Evolutionary conservation across 2,888 invertebrate species (phyloP), one percentile per base, ranked within the genome.

Genomic region (Tetragnatha montana): DNA sequence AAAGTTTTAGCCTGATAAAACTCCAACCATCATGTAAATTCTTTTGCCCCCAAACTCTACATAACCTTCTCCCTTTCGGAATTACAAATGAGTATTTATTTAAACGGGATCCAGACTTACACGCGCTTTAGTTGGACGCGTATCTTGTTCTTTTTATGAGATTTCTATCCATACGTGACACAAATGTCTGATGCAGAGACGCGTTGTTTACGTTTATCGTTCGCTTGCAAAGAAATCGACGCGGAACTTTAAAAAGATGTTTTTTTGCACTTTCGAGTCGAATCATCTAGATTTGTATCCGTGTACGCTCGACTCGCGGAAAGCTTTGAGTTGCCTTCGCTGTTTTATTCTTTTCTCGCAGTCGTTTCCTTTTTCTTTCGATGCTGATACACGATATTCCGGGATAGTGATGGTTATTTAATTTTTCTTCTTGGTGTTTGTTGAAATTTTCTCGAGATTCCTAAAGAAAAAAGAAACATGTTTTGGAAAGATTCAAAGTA

Each of bases 171-270:
- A 19, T n/a, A 76, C 76, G 76, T 76, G 76, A 76, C 50, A 19
- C 17, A n/a, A 49, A 76, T 76, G 50, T 19, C 76, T 49, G 50
- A 76, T 76, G 76, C 76, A 49, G 35, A 50, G 50, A 76, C 50
- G 12, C 76, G 50, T 19, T 76, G 76, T 76, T 76, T 76, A 76
- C 76, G 50, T 76, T 76, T 50, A 76, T 76, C 49, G 76, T 50
- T 50, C 49, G 50, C 50, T n/a, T 76, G 50, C 19, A 50, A 76
- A 50, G n/a, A 50, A 76, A 50, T 76, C 49, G n/a, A 47, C 50
- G 76, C 50, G 50, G 76, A 76, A 50, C 21, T 76, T 76, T 76
- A 50, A n/a, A 76, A 50, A 10, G 7, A 50, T n/a, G 50, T n/a
- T 60, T 60, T n/a, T 60, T 60, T 60, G 60, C 60, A 60, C 60